These are phyloP conservation scores for Cromileptes altivelis DNA, from an alignment of 2,113 vertebrate genomes.

Conservation along the genomic window DNA sequence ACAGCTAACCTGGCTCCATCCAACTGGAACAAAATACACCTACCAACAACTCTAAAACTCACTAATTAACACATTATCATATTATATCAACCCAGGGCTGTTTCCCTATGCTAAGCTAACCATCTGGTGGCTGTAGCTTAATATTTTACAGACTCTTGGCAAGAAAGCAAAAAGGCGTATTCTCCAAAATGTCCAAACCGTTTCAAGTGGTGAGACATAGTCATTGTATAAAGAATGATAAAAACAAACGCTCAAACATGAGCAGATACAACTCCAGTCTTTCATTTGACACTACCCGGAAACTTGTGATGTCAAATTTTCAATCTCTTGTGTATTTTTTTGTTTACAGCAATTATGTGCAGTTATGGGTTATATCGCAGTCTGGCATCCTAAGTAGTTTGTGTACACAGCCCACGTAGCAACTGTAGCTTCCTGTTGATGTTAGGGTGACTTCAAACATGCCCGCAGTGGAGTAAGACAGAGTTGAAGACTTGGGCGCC, in stretches of 20 bases:
- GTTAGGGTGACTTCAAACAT: slow-evolving; percentile 74
- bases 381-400: slow-evolving; percentile 78
- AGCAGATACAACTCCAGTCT: slow-evolving; percentile 18
- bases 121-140: neutral
- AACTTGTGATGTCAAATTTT: slow-evolving; percentile 65
- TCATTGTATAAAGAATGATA: slow-evolving; percentile 2
- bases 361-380: slow-evolving; percentile 79
- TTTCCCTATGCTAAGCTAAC: neutral
- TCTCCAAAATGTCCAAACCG: neutral
- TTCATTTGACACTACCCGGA: slow-evolving; percentile 40
- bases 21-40: neutral
- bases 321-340: slow-evolving; percentile 68
- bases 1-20: neutral
- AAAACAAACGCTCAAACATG: neutral
- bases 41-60: neutral
- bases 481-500: slow-evolving; percentile 9
- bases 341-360: slow-evolving; percentile 80
- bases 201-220: neutral
- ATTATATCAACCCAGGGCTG: no score
- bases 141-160: neutral
- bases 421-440: slow-evolving; percentile 82
- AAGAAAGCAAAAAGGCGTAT: neutral
- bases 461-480: slow-evolving; percentile 47
- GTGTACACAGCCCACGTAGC: slow-evolving; percentile 71
- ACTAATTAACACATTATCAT: neutral